A percentile compares a stretch with the other conserved stretches of the same genome.
These are phyloP conservation scores for Drosophila paracracens DNA, from an alignment of 2,888 invertebrate species.

Conservation along the genomic window DNA sequence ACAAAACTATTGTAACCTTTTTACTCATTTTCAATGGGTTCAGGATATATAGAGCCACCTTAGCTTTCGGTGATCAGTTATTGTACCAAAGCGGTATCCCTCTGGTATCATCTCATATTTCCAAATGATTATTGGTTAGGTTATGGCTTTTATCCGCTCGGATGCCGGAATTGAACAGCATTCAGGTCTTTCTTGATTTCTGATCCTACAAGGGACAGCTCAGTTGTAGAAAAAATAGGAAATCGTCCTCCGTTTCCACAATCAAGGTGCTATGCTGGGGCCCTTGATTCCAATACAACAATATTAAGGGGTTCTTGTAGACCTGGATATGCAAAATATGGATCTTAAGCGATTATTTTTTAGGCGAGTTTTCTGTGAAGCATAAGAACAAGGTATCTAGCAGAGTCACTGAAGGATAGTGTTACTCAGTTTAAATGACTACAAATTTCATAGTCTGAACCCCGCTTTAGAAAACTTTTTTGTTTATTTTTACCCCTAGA, in stretches of 20 bases:
- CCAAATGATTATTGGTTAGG: neutral
- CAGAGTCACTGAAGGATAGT: neutral
- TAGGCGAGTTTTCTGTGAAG: neutral
- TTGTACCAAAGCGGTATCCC: neutral
- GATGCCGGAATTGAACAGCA: neutral
- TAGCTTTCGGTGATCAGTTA: neutral
- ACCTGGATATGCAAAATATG: neutral
- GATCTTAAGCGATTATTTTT: neutral
- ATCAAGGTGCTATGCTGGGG: neutral
- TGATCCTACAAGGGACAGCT: neutral
- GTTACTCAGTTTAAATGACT: too few species aligned
- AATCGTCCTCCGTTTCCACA: neutral
- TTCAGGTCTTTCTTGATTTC: neutral
- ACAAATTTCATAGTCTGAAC: too few species aligned
- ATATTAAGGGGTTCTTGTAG: neutral
- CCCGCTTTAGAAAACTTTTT: neutral
- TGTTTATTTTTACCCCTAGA: neutral
- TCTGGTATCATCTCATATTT: neutral
- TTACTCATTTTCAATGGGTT: neutral
- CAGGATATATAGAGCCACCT: neutral
- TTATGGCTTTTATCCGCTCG: too few species aligned
- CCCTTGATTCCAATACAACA: neutral
- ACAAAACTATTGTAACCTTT: neutral
- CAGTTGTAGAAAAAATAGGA: neutral
- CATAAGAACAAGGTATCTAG: neutral